A percentile compares a stretch with the other conserved stretches of the same genome.
Conservation (phyloP, 1,140 invertebrate genomes). For the Telenomus remus region DNA sequence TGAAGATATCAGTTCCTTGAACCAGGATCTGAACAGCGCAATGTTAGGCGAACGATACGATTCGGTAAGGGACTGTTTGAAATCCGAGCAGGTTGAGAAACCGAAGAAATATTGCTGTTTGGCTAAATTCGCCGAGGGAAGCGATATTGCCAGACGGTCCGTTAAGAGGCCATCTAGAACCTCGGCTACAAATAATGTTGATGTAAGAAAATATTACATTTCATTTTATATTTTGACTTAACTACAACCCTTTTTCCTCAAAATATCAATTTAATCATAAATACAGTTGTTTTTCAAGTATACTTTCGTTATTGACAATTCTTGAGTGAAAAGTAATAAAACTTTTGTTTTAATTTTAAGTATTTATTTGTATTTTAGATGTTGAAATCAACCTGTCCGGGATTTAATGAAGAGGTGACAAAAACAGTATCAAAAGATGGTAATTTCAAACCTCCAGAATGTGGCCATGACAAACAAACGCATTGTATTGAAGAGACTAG, state of each 20-base stretch:
- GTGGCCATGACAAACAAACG: neutral
- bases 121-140: conserved; percentile 86
- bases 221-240: no score
- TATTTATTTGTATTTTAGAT: conserved; percentile 10
- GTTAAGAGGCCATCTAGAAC: conserved; percentile 77
- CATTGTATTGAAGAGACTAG: neutral
- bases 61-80: conserved; percentile 70
- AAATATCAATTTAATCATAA: no score
- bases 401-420: neutral
- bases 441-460: neutral
- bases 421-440: conserved; percentile 19
- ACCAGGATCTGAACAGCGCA: conserved; percentile 79
- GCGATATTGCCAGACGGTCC: conserved; percentile 85
- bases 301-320: no score
- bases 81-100: conserved; percentile 66
- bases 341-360: no score
- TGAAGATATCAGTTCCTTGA: conserved; percentile 84
- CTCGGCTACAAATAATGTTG: conserved; percentile 32
- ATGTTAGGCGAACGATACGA: conserved; percentile 76
- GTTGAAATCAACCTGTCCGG: conserved; percentile 3
- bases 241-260: no score
- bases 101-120: conserved; percentile 83
- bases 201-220: conserved; percentile 29
- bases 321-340: no score
- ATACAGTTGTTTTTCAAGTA: no score